These are phyloP conservation scores for rabbit (Oryctolagus cuniculus) DNA, from an alignment of 2,113 vertebrate species.

Conservation along the genomic window DNA sequence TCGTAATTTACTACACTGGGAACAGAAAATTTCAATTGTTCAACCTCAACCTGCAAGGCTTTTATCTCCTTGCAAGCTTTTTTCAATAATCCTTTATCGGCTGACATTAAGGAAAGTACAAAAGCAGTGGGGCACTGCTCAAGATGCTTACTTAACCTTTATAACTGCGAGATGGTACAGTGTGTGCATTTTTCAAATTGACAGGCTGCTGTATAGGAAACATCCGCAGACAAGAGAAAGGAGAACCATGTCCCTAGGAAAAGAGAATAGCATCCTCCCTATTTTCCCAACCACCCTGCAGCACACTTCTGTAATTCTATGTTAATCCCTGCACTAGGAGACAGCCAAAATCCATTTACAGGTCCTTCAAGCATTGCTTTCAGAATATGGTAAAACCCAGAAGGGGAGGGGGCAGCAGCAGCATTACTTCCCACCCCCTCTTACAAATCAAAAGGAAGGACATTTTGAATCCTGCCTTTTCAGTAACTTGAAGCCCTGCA, in stretches of 20 bases:
- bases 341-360: constrained; percentile 65
- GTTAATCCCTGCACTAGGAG: constrained; percentile 68
- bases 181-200: constrained; percentile 76
- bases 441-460: constrained; percentile 60
- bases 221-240: constrained; percentile 47
- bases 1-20: constrained; percentile 78
- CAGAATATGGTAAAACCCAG: constrained; percentile 53
- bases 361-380: constrained; percentile 63
- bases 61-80: constrained; percentile 83
- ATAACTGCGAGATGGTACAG: constrained; percentile 82
- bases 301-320: constrained; percentile 35
- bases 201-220: background rate
- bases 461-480: constrained; percentile 45
- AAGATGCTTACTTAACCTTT: constrained; percentile 88
- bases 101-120: constrained; percentile 78
- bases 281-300: constrained; percentile 38
- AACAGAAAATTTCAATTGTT: constrained; percentile 83
- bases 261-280: constrained; percentile 17
- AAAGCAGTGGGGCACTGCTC: constrained; percentile 82
- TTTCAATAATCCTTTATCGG: constrained; percentile 85
- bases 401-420: background rate
- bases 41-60: constrained; percentile 74
- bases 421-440: background rate
- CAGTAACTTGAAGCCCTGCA: constrained; percentile 68
- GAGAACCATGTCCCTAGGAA: constrained; percentile 15